These are phyloP conservation scores for Lepidurus packardi DNA, from an alignment of 1,140 invertebrate genomes.

Conservation along the genomic window DNA sequence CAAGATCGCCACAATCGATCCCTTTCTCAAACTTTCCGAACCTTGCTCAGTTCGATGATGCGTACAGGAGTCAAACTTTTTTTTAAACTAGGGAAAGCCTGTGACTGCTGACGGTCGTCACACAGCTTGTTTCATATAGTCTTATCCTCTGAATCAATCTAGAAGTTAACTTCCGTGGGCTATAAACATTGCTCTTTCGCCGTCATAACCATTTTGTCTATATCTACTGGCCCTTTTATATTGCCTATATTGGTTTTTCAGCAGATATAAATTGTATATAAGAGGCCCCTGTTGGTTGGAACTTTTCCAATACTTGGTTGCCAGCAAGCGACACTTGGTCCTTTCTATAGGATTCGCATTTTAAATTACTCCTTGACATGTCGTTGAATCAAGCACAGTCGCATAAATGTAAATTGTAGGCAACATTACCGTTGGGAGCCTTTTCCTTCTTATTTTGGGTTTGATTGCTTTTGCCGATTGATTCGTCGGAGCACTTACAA, in stretches of 20 bases:
- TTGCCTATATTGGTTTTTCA: no score
- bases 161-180: not conserved
- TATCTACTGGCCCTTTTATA: no score
- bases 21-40: not conserved
- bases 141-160: not conserved
- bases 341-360: not conserved
- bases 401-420: no score
- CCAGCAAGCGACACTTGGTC: not conserved
- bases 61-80: not conserved
- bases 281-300: not conserved
- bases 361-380: not conserved
- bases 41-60: conserved; percentile 2
- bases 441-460: no score
- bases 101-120: not conserved
- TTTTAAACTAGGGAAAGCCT: not conserved
- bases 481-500: no score
- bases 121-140: not conserved
- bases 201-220: no score
- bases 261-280: not conserved
- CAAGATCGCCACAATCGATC: conserved; percentile 13
- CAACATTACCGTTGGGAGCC: no score
- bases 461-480: no score
- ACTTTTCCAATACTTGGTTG: not conserved
- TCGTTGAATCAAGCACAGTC: not conserved
- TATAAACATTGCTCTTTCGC: not conserved